Percentiles rank a stretch among this genome's conserved stretches.
These are phyloP conservation scores for Drosophila setosimentum DNA, from an alignment of 2,888 invertebrate species.

Conservation along the genomic window DNA sequence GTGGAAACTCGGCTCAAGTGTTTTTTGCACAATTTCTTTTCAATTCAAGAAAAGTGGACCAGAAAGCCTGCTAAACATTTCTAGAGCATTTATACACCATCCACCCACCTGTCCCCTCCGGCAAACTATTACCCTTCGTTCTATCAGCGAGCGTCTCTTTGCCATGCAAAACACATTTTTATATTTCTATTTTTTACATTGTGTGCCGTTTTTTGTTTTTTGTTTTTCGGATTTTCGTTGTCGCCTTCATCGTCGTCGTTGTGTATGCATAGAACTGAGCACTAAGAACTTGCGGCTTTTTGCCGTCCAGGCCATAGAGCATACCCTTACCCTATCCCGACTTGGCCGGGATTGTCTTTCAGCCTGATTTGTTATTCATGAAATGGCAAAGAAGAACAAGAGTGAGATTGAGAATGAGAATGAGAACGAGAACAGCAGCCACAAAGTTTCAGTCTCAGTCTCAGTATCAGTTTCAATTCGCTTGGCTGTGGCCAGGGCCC, in stretches of 20 bases:
- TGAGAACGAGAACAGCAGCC: conserved; percentile 22
- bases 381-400: conserved; percentile 55
- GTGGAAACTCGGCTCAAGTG: conserved; percentile 67
- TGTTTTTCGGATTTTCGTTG: conserved; percentile 68
- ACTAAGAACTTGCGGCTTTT: conserved; percentile 72
- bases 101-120: conserved; percentile 5
- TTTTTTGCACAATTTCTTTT: conserved; percentile 80
- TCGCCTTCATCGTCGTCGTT: conserved; percentile 48
- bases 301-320: conserved; percentile 56
- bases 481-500: conserved; percentile 6
- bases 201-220: conserved; percentile 66
- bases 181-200: conserved; percentile 24
- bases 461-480: neutral
- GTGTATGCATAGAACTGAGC: conserved; percentile 68
- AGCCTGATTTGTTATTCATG: conserved; percentile 79
- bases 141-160: conserved; percentile 26
- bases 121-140: conserved; percentile 9
- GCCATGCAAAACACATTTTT: conserved; percentile 58
- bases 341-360: conserved; percentile 64
- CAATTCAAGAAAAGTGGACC: conserved; percentile 79
- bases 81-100: conserved; percentile 37
- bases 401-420: neutral
- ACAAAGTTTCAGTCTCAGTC: conserved; percentile 9
- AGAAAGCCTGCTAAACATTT: conserved; percentile 58
- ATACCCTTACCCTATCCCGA: conserved; percentile 21